Evolutionary conservation across 2,797 vertebrate species (phyloP).

Genomic region (Echeneis naucrates): DNA sequence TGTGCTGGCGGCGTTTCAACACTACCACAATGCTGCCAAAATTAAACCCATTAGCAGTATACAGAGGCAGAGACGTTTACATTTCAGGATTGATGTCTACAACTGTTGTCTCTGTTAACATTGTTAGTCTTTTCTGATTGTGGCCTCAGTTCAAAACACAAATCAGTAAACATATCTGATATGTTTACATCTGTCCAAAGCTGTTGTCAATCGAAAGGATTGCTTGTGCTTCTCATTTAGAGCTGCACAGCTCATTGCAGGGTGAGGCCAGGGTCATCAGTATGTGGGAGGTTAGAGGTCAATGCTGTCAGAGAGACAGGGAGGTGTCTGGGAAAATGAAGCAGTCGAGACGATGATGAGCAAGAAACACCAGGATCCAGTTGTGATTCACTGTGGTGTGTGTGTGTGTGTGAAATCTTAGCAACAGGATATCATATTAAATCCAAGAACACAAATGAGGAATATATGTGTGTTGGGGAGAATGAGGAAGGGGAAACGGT

Average conservation of each 20-base stretch:
- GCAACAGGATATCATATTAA: constrained; percentile 71
- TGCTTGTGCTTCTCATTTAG: constrained; percentile 43
- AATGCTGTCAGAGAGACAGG: background rate
- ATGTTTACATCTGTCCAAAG: constrained; percentile 52
- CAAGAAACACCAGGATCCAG: constrained; percentile 34
- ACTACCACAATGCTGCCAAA: constrained; percentile 27
- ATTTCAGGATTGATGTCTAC: constrained; percentile 37
- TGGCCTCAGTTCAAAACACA: constrained; percentile 15
- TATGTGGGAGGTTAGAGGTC: constrained; percentile 44
- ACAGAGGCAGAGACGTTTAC: constrained; percentile 37
- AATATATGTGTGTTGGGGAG: constrained; percentile 16
- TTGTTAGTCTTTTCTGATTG: constrained; percentile 34
- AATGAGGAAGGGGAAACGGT: no score
- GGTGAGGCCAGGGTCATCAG: constrained; percentile 6
- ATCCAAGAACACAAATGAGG: constrained; percentile 53
- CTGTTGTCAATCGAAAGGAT: background rate
- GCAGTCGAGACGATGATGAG: constrained; percentile 40
- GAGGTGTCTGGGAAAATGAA: constrained; percentile 25
- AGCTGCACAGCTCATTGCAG: background rate
- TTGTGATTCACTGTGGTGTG: constrained; percentile 32
- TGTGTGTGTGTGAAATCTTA: constrained; percentile 39
- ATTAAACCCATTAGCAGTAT: constrained; percentile 39
- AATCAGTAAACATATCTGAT: constrained; percentile 30
- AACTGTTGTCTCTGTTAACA: constrained; percentile 38
- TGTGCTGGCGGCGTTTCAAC: constrained; percentile 48